Evolutionary conservation across 2,113 vertebrate genomes (phyloP), one percentile per base, ranked within the genome.

Genomic region (Phaetusa simplex): DNA sequence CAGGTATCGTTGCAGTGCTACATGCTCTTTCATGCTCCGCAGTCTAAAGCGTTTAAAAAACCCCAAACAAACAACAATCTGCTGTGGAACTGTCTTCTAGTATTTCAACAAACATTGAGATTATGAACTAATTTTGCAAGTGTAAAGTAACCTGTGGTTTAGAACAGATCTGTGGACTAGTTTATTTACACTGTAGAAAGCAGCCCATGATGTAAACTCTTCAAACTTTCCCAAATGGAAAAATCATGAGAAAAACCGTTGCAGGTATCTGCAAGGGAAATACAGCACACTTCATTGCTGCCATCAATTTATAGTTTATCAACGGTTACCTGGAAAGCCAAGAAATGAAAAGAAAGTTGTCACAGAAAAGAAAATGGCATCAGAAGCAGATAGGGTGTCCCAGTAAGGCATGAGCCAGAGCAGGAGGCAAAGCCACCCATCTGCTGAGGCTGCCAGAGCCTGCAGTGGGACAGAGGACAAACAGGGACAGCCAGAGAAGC

Each of bases 321-420:
- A 18, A 1, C 24, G 53, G 15, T 78, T 20, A 74, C 24, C 45
- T 47, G 59, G 15, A 82, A 26, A 59, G 64, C 50, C 81, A 86
- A 69, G 40, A 40, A 67, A 79, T 0, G 0, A 69, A 66, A 65
- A 43, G 42, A 29, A 85, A 89, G 23, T 12, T 32, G 40, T 20
- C 67, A 71, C 59, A 36, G 70, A 69, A 52, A 84, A 59, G 36
- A 32, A 83, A 80, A 85, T 3, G 11, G n/a, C 47, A 67, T 30
- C 18, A 59, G 50, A 29, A 76, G 52, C 0, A 1, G 56, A 23
- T 43, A 84, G 59, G 64, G 47, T 14, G 18, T 58, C 64, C 72
- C 1, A 0, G 67, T 61, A 66, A 67, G 49, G 34, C 56, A 40
- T 0, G 3, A 79, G 47, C n/a, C 43, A 12, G 7, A 30, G 34